These are phyloP conservation scores for Alosa alosa DNA, from an alignment of 2,113 vertebrate genomes.

Conservation along the genomic window DNA sequence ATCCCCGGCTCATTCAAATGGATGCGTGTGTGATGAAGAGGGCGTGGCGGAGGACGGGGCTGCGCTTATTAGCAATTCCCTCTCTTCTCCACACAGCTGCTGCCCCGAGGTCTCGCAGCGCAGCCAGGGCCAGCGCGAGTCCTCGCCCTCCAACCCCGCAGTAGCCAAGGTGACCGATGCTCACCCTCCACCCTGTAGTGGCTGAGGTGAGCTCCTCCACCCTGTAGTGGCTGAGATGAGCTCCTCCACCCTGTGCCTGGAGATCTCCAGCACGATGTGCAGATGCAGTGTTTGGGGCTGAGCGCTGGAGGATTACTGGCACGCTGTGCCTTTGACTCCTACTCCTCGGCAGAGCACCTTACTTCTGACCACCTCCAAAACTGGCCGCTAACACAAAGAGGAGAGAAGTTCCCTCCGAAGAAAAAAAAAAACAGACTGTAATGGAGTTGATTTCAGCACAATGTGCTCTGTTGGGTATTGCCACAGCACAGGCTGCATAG, in stretches of 20 bases:
- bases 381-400: not conserved
- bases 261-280: not conserved
- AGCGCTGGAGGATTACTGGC: not conserved
- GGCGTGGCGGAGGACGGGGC: slow-evolving; percentile 20
- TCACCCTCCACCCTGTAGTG: too few species aligned
- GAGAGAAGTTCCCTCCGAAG: not conserved
- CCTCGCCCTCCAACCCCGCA: not conserved
- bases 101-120: not conserved
- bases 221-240: too few species aligned
- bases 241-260: too few species aligned
- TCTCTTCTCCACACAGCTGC: not conserved
- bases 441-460: not conserved
- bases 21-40: not conserved
- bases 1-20: slow-evolving; percentile 35
- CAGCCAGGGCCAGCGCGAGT: not conserved
- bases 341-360: too few species aligned
- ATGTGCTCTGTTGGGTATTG: not conserved
- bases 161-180: too few species aligned
- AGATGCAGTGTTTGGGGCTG: not conserved
- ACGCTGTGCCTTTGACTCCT: too few species aligned
- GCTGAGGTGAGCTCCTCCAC: too few species aligned
- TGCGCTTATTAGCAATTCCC: not conserved
- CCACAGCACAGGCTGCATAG: slow-evolving; percentile 6
- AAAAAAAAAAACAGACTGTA: not conserved
- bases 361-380: not conserved